phyloP scores from a whole-genome alignment of 53 echinoderm and acorn worm species.

The Pentamera pediparva region DNA sequence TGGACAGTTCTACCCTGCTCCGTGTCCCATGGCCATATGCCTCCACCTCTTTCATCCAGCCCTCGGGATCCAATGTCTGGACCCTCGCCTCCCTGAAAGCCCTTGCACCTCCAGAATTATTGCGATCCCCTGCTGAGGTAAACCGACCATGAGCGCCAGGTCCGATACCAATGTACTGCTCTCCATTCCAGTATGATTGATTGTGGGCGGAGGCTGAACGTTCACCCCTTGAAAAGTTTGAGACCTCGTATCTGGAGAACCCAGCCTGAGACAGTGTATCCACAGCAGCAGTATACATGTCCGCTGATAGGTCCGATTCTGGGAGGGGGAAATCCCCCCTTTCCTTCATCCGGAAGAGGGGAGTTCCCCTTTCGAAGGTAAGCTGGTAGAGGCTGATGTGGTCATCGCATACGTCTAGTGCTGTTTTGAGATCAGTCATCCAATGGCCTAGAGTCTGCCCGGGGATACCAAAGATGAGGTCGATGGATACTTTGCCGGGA shows the following conservation, averaged over 20 bases:
- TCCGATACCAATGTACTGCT: slow-evolving; percentile 87
- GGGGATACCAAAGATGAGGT: slow-evolving; percentile 84
- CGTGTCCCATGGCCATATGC: slow-evolving; percentile 77
- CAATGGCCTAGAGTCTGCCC: slow-evolving; percentile 59
- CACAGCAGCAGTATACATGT: slow-evolving; percentile 81
- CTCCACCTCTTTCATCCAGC: slow-evolving; percentile 80
- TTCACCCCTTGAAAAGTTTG: slow-evolving; percentile 65
- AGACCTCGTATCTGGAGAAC: slow-evolving; percentile 76
- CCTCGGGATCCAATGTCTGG: slow-evolving; percentile 77
- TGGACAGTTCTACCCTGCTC: slow-evolving; percentile 45
- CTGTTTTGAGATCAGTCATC: slow-evolving; percentile 50
- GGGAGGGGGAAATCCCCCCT: slow-evolving; percentile 50
- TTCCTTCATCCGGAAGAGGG: slow-evolving; percentile 57
- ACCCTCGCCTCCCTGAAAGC: slow-evolving; percentile 59
- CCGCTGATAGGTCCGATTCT: slow-evolving; percentile 54
- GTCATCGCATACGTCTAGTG: slow-evolving; percentile 51
- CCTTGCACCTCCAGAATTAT: not conserved
- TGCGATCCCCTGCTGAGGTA: not conserved
- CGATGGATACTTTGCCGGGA: slow-evolving; percentile 57
- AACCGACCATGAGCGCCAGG: slow-evolving; percentile 94
- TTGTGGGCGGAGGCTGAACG: slow-evolving; percentile 56
- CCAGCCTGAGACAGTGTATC: slow-evolving; percentile 48
- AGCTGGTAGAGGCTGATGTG: slow-evolving; percentile 90
- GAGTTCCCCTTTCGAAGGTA: slow-evolving; percentile 77
- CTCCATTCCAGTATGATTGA: slow-evolving; percentile 75